Conservation (phyloP, 1,140 invertebrate genomes). For the Ips typographus region DNA sequence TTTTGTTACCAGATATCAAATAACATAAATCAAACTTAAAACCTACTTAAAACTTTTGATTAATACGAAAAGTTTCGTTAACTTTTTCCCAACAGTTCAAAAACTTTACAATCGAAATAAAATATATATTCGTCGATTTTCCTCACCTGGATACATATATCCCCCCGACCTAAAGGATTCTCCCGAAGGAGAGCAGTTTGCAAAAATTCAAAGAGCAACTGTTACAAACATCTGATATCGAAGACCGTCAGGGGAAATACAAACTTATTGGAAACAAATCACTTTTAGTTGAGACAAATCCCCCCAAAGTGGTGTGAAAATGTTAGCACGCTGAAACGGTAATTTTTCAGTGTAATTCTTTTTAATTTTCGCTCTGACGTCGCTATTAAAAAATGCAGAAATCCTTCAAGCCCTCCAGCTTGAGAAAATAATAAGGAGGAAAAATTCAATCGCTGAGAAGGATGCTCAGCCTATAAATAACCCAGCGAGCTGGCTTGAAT, state of each 20-base stretch:
- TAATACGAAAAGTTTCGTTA: too few species aligned
- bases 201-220: too few species aligned
- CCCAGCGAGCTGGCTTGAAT: slow-evolving; percentile 8
- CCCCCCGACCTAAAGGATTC: too few species aligned
- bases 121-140: too few species aligned
- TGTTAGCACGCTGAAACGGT: background rate
- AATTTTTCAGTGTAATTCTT: slow-evolving; percentile 16
- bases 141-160: too few species aligned
- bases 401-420: background rate
- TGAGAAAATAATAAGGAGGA: slow-evolving; percentile 19
- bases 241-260: background rate
- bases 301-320: background rate
- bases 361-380: slow-evolving; percentile 1
- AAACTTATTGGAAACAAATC: background rate
- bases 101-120: too few species aligned
- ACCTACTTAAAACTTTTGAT: too few species aligned
- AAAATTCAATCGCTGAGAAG: slow-evolving; percentile 20
- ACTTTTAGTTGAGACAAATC: background rate
- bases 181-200: too few species aligned
- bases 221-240: too few species aligned
- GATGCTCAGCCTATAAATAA: slow-evolving; percentile 18
- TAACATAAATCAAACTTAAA: too few species aligned
- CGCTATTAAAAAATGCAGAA: slow-evolving; percentile 12
- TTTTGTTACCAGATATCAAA: too few species aligned
- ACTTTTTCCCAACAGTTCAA: too few species aligned